Evolutionary conservation across 2,797 vertebrate genomes (phyloP).

Genomic region (Cynodonichthys magdalenae): DNA sequence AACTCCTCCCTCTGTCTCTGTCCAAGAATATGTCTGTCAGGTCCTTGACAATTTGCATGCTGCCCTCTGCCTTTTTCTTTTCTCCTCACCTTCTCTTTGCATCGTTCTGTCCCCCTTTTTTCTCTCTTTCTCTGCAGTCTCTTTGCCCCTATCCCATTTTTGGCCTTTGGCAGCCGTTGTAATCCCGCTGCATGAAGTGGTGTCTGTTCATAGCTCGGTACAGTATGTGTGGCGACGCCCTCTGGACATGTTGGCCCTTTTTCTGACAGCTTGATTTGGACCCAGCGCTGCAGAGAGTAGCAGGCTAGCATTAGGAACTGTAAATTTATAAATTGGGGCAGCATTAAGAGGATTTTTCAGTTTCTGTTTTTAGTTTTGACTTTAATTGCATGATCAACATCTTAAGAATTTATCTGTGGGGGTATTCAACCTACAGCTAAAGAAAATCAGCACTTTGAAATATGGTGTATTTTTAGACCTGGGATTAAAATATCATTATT

Average conservation of each 20-base stretch:
- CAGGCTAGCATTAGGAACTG: conserved; percentile 27
- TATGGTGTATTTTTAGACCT: neutral
- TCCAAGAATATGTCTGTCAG: conserved; percentile 81
- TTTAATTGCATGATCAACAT: conserved; percentile 7
- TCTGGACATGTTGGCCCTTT: conserved; percentile 66
- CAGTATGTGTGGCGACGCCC: conserved; percentile 64
- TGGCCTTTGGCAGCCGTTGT: conserved; percentile 65
- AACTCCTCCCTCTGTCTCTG: conserved; percentile 57
- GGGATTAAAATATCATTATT: neutral
- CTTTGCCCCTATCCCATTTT: conserved; percentile 23
- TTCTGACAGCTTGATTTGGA: conserved; percentile 78
- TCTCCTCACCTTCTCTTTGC: conserved; percentile 41
- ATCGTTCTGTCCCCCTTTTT: conserved; percentile 43
- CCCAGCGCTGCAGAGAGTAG: conserved; percentile 36
- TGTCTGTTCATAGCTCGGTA: conserved; percentile 56
- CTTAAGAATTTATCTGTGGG: neutral
- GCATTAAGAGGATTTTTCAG: conserved; percentile 19
- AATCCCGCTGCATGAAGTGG: conserved; percentile 55
- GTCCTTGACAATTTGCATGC: conserved; percentile 74
- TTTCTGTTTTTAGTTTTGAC: conserved; percentile 13
- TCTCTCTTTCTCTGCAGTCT: conserved; percentile 27
- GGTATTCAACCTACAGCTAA: neutral
- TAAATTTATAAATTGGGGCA: conserved; percentile 36
- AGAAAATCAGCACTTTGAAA: conserved; percentile 1
- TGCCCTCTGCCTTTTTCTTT: conserved; percentile 62